Evolutionary conservation across 2,797 vertebrate genomes (phyloP).

Genomic region (Corythornis leucogaster): DNA sequence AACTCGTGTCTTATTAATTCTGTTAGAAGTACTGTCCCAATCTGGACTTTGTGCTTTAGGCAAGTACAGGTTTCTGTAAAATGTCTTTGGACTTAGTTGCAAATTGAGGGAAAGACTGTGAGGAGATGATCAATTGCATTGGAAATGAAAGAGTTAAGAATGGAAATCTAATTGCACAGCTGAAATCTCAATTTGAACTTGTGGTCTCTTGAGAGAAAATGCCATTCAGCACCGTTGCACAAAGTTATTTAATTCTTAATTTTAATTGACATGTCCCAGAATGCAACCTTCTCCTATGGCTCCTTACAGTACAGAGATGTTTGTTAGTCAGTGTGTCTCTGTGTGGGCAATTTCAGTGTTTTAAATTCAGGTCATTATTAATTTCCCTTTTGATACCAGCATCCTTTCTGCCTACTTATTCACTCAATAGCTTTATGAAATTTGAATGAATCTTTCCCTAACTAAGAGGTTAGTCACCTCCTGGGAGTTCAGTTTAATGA

Average conservation of each 20-base stretch:
- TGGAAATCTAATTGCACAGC: constrained; percentile 4
- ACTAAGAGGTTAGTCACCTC: neutral
- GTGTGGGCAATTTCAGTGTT: neutral
- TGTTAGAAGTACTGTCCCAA: neutral
- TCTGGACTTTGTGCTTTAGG: neutral
- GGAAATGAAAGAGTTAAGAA: constrained; percentile 54
- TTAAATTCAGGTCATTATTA: constrained; percentile 31
- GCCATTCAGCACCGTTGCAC: constrained; percentile 68
- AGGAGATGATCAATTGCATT: neutral
- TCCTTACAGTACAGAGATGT: neutral
- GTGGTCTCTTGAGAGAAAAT: constrained; percentile 46
- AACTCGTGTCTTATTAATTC: rapidly evolving
- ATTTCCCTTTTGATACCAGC: constrained; percentile 7
- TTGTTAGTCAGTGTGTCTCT: neutral
- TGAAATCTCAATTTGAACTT: constrained; percentile 50
- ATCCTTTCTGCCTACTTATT: neutral
- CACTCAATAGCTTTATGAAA: neutral
- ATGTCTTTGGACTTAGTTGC: neutral
- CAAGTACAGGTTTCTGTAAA: neutral
- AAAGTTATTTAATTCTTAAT: constrained; percentile 68
- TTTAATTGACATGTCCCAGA: constrained; percentile 69
- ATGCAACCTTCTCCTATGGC: neutral
- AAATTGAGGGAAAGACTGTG: neutral
- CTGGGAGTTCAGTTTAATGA: neutral
- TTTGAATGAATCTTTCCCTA: constrained; percentile 1